Evolutionary conservation across 1,140 invertebrate species (phyloP), one percentile per base, ranked within the genome.

Genomic region (Zophobas atratus): DNA sequence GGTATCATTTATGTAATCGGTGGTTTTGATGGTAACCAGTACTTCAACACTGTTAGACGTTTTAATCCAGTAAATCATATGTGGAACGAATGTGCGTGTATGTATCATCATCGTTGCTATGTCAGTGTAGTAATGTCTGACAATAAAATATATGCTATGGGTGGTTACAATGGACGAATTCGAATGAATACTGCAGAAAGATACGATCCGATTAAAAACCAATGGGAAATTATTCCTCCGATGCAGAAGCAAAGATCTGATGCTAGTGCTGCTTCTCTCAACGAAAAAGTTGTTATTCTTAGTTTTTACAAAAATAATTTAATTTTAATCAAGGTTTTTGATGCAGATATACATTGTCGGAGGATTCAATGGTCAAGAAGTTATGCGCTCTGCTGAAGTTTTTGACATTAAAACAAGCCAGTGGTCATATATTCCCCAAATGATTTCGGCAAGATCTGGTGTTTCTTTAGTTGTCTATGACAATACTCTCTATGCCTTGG

Each of bases 101-200:
- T 95, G 94, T 91, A 94, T 82, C 90, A 91, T 78, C 89, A 90
- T 67, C 86, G 93, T 48, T 94, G 93, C 85, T 94, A 94, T 83
- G 93, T 96, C 57, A 95, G 94, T 84, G 91, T 93, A 6, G 93
- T 93, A 20, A 89, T 89, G 2, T 88, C 92, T 49, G 89, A 92
- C 36, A 93, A 91, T 46, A 91, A 90, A 81, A 94, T 97, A 79
- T 97, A 96, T 86, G 94, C 95, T 0, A 92, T 97, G 86, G 95
- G 96, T 6, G 96, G 96, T 0, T 97, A 95, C 86, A 95, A 97
- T 86, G 95, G 96, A 8, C 92, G 93, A 77, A 91, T 92, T 75
- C 90, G 95, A 6, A 91, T 96, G 86, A 93, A 89, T 79, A 93
- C 92, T 1, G 93, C 90, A 0, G 93, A 94, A 84, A 87, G 91